These are phyloP conservation scores for Thermophis baileyi DNA, from an alignment of 2,113 vertebrate species.

Conservation along the genomic window DNA sequence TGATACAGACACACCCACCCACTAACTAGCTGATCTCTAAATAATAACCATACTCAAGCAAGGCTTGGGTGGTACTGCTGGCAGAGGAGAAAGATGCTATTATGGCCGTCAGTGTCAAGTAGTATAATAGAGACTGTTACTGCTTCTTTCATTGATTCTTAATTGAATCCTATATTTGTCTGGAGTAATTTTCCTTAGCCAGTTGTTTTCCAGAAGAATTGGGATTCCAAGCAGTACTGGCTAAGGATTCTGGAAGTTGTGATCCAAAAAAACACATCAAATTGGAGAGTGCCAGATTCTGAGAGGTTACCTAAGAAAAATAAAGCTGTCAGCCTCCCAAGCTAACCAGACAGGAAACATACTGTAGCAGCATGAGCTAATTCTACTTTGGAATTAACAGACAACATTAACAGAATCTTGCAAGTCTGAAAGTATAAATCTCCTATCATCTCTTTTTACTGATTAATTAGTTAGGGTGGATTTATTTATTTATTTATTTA, in stretches of 20 bases:
- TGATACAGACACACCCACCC: neutral
- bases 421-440: neutral
- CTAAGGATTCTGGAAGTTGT: neutral
- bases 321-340: neutral
- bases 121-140: neutral
- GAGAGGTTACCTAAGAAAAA: neutral
- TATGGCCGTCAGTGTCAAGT: neutral
- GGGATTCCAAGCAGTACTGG: neutral
- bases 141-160: neutral
- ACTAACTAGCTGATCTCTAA: neutral
- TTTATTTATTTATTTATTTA: too few species aligned
- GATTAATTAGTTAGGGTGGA: neutral
- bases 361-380: neutral
- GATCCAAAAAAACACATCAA: neutral
- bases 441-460: neutral
- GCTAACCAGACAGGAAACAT: neutral
- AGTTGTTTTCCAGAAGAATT: neutral
- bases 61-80: neutral
- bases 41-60: neutral
- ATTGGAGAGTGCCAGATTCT: neutral
- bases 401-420: neutral
- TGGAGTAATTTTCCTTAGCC: neutral
- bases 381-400: neutral
- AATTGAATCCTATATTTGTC: neutral
- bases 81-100: neutral